Evolutionary conservation across 2,113 vertebrate species (phyloP).

Genomic region (Eptesicus fuscus): DNA sequence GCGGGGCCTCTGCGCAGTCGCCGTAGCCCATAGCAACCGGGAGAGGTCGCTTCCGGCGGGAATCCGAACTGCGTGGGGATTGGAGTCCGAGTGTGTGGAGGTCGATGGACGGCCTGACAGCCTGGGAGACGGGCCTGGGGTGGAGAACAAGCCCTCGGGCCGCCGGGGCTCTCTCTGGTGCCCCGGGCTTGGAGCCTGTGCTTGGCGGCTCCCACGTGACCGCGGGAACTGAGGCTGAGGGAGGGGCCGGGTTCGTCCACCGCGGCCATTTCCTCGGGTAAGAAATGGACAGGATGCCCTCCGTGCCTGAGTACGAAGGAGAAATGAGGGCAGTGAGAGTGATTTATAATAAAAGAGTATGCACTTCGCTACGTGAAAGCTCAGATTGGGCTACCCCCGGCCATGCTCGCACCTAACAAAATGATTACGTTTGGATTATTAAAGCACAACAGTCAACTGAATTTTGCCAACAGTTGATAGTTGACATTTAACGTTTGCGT

Average conservation of each 20-base stretch:
- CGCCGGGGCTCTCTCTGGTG: neutral
- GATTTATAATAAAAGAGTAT: neutral
- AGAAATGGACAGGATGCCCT: neutral
- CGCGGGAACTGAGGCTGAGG: neutral
- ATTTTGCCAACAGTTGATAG: neutral
- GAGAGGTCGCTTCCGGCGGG: rapidly evolving
- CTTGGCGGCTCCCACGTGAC: neutral
- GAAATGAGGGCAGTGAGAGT: neutral
- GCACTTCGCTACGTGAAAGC: neutral
- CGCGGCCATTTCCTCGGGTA: neutral
- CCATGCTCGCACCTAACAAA: neutral
- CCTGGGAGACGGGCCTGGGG: neutral
- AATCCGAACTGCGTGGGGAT: rapidly evolving
- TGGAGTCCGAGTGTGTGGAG: rapidly evolving
- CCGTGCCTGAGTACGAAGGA: neutral
- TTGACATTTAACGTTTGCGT: neutral
- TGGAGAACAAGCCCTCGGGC: neutral
- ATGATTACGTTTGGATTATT: neutral
- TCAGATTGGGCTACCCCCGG: neutral
- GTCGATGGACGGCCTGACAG: rapidly evolving
- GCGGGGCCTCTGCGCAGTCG: neutral
- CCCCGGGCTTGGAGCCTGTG: neutral
- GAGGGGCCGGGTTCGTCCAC: neutral
- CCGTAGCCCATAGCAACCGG: neutral
- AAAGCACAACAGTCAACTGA: neutral